A percentile compares a stretch with the other conserved stretches of the same genome.
phyloP scores from a whole-genome alignment of 1,140 invertebrate species.

The Drosophila littoralis region DNA sequence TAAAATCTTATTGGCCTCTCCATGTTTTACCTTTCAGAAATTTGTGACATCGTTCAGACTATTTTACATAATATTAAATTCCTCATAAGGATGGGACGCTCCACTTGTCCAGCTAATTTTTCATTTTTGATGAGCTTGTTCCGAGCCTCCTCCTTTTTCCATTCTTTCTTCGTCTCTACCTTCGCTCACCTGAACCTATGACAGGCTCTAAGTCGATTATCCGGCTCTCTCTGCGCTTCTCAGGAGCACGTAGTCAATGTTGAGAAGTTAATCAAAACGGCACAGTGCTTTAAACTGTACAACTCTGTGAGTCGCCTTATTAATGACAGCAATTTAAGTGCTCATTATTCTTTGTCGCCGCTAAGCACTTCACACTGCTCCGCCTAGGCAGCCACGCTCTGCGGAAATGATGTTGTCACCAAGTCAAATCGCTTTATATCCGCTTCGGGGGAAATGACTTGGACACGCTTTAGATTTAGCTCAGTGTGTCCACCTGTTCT shows the following conservation, averaged over 20 bases:
- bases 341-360: slow-evolving; percentile 36
- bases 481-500: slow-evolving; percentile 15
- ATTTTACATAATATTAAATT: slow-evolving; percentile 11
- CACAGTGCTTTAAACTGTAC: slow-evolving; percentile 22
- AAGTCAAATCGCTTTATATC: slow-evolving; percentile 51
- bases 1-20: slow-evolving; percentile 3
- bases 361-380: slow-evolving; percentile 4
- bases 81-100: not conserved
- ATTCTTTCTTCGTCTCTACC: not conserved
- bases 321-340: slow-evolving; percentile 40
- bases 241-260: slow-evolving; percentile 9
- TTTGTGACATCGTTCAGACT: slow-evolving; percentile 13
- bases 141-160: too few species aligned
- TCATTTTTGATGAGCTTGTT: slow-evolving; percentile 43
- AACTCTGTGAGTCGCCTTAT: slow-evolving; percentile 35
- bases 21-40: slow-evolving; percentile 11
- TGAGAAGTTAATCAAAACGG: slow-evolving; percentile 31
- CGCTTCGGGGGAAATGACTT: slow-evolving; percentile 41
- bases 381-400: slow-evolving; percentile 4
- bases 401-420: slow-evolving; percentile 56
- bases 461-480: slow-evolving; percentile 32
- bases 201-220: slow-evolving; percentile 9
- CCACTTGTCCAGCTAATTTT: slow-evolving; percentile 29
- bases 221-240: slow-evolving; percentile 2
- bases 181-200: not conserved